Percentiles rank a stretch among this genome's conserved stretches.
Conservation (phyloP, 2,113 vertebrate species). For the Martes martes region DNA sequence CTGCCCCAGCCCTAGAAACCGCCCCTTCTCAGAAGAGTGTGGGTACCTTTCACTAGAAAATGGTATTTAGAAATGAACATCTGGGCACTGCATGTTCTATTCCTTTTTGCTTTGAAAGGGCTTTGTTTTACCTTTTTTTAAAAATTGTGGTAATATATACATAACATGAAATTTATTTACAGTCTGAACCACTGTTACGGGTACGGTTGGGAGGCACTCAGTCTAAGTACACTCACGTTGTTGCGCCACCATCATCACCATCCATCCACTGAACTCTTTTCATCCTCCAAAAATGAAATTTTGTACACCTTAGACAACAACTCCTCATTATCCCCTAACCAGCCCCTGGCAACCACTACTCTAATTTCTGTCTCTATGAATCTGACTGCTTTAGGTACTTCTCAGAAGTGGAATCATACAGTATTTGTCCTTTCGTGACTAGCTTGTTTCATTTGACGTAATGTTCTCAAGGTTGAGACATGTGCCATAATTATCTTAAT, state of each 20-base stretch:
- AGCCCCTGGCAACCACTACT: not conserved
- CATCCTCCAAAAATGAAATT: not conserved
- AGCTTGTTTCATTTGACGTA: not conserved
- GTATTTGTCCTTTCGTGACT: not conserved
- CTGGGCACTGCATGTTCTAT: not conserved
- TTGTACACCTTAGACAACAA: not conserved
- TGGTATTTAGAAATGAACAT: not conserved
- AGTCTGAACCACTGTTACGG: not conserved
- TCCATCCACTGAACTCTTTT: not conserved
- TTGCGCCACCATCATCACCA: not conserved
- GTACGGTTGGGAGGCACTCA: not conserved
- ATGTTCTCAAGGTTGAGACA: not conserved
- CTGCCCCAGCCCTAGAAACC: not conserved
- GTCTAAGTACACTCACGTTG: not conserved
- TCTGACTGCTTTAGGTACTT: not conserved
- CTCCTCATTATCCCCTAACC: not conserved
- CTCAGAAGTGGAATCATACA: not conserved
- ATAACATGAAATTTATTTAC: not conserved
- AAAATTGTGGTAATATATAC: not conserved
- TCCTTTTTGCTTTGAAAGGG: not conserved
- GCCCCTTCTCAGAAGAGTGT: not conserved
- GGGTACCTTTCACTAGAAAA: not conserved
- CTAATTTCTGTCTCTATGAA: not conserved
- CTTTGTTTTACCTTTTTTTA: not conserved
- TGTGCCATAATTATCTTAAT: not conserved